Conservation (phyloP, 2,888 invertebrate genomes). For the Hemithea aestivaria region DNA sequence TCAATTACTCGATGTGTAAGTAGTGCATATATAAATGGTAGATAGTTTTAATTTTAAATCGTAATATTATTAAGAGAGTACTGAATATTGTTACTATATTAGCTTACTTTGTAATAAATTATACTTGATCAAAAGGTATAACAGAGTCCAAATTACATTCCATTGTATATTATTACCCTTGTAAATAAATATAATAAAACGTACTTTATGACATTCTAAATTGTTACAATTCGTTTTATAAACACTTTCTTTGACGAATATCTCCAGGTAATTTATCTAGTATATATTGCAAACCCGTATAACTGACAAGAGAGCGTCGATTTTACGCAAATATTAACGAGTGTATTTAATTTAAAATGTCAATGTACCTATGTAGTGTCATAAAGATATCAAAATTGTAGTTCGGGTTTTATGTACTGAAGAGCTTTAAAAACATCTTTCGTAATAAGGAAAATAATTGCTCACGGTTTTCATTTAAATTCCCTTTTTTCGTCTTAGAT, state of each 20-base stretch:
- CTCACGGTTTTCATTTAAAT: conserved; percentile 53
- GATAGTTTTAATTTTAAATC: conserved; percentile 35
- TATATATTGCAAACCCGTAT: too few species aligned
- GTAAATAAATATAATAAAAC: conserved; percentile 62
- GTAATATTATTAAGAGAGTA: conserved; percentile 57
- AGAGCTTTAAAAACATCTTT: conserved; percentile 64
- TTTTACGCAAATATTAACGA: too few species aligned
- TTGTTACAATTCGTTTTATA: too few species aligned
- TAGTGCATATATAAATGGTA: conserved; percentile 41
- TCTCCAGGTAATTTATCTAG: too few species aligned
- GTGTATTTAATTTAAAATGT: too few species aligned
- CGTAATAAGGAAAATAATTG: conserved; percentile 62
- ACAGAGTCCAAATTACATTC: conserved; percentile 74
- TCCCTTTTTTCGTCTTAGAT: conserved; percentile 38
- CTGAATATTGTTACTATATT: conserved; percentile 61
- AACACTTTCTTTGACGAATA: too few species aligned
- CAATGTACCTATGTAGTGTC: conserved; percentile 19
- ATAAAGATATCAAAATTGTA: conserved; percentile 17
- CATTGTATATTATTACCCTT: conserved; percentile 57
- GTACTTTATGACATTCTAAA: too few species aligned
- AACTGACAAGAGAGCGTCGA: too few species aligned
- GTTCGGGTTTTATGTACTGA: conserved; percentile 43
- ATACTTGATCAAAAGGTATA: conserved; percentile 59
- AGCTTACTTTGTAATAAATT: conserved; percentile 47
- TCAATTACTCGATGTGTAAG: conserved; percentile 54